phyloP scores from a whole-genome alignment of 2,888 invertebrate species.

The Girardia tigrina region DNA sequence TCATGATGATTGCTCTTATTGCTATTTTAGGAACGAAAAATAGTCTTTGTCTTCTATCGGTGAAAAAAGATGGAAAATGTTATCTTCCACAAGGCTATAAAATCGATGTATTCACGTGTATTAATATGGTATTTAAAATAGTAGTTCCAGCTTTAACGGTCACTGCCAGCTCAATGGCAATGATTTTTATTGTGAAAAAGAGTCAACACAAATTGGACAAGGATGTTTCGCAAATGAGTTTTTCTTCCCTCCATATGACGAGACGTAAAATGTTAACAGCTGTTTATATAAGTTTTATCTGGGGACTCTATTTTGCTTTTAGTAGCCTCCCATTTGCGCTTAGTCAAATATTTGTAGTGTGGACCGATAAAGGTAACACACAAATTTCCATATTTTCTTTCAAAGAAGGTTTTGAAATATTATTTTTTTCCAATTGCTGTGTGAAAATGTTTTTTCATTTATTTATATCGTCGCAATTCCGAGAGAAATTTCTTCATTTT shows the following conservation, averaged over 20 bases:
- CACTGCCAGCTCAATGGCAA: not conserved
- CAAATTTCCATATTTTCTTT: not conserved
- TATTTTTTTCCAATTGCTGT: constrained; percentile 14
- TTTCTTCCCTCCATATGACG: constrained; percentile 4
- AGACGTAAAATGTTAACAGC: constrained; percentile 18
- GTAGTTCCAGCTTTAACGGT: constrained; percentile 11
- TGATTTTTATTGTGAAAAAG: not conserved
- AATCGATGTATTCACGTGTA: constrained; percentile 11
- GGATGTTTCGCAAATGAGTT: constrained; percentile 14
- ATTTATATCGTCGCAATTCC: constrained; percentile 2
- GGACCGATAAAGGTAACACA: not conserved
- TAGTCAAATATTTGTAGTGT: not conserved
- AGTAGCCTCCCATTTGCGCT: constrained; percentile 1
- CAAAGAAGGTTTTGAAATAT: not conserved
- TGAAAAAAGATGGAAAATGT: constrained; percentile 8
- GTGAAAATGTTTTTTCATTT: not conserved
- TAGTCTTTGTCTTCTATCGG: not conserved
- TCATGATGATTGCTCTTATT: not conserved
- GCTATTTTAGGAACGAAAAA: constrained; percentile 15
- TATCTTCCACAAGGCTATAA: constrained; percentile 10
- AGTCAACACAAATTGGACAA: constrained; percentile 14
- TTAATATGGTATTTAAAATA: constrained; percentile 18
- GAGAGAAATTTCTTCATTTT: constrained; percentile 12
- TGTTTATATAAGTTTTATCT: constrained; percentile 15
- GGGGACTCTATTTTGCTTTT: constrained; percentile 8